Evolutionary conservation across 2,113 vertebrate genomes (phyloP).

Genomic region (Misgurnus mizolepis): DNA sequence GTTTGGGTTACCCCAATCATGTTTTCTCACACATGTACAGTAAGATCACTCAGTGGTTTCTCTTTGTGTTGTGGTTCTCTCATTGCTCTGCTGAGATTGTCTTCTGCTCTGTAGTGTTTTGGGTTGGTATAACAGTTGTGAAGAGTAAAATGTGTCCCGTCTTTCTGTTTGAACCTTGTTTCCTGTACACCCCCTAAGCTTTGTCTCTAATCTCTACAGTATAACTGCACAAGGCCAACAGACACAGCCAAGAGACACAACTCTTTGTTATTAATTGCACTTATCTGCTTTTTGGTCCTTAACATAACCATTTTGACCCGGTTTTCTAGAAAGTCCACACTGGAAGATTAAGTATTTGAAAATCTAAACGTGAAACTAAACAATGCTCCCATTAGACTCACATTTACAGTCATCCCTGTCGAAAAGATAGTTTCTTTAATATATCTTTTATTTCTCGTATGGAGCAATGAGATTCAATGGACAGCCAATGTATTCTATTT

Average conservation of each 20-base stretch:
- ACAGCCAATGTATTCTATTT: too few relatives aligned
- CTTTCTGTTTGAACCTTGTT: slow-evolving; percentile 65
- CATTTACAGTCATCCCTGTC: too few relatives aligned
- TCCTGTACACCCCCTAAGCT: slow-evolving; percentile 69
- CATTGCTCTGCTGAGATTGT: slow-evolving; percentile 63
- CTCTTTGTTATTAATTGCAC: not conserved
- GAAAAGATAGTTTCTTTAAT: not conserved
- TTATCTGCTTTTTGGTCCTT: not conserved
- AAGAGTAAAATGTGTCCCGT: slow-evolving; percentile 56
- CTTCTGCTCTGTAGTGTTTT: slow-evolving; percentile 56
- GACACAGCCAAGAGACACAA: not conserved
- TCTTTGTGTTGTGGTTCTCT: slow-evolving; percentile 36
- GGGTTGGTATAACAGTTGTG: slow-evolving; percentile 61
- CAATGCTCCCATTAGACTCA: not conserved
- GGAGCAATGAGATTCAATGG: too few relatives aligned
- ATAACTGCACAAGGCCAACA: not conserved
- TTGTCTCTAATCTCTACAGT: slow-evolving; percentile 63
- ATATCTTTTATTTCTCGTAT: not conserved
- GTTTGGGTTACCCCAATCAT: slow-evolving; percentile 18
- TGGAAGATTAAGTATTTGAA: not conserved
- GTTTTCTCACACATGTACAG: slow-evolving; percentile 7
- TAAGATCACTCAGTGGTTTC: not conserved
- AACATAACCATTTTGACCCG: not conserved
- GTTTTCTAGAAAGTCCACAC: not conserved
- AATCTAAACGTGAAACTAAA: not conserved